A percentile compares a stretch with the other conserved stretches of the same genome.
Conservation (phyloP, 2,888 invertebrate species). For the Spilarctia lutea region DNA sequence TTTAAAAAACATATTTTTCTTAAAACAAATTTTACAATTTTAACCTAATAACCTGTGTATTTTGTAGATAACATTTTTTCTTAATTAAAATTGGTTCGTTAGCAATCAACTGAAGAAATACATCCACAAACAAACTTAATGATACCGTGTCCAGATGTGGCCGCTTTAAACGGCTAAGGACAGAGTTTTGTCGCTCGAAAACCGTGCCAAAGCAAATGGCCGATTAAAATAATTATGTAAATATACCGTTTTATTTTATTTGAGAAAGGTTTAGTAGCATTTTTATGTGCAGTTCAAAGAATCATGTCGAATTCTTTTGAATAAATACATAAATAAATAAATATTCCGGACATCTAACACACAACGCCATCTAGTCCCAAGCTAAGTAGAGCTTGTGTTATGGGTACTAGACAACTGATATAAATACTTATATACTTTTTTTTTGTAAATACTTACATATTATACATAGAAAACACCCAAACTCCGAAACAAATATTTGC, state of each 20-base stretch:
- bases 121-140: not conserved
- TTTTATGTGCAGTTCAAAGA: not conserved
- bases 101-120: not conserved
- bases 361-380: no score
- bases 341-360: no score
- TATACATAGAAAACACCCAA: no score
- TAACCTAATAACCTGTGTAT: not conserved
- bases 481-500: no score
- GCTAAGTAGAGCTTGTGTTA: no score
- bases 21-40: not conserved
- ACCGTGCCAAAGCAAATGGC: conserved; percentile 30
- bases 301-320: not conserved
- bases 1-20: not conserved
- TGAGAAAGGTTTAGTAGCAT: conserved; percentile 4
- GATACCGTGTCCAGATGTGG: not conserved
- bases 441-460: no score
- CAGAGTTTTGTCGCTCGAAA: conserved; percentile 12
- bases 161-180: conserved; percentile 17
- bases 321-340: no score
- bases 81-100: conserved; percentile 3
- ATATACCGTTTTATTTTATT: conserved; percentile 34
- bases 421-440: no score
- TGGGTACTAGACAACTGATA: no score
- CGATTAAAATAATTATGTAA: conserved; percentile 32
- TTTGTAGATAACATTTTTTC: not conserved